Evolutionary conservation across 2,797 vertebrate species (phyloP), one percentile per base, ranked within the genome.

Genomic region (Microctenopoma lineatum): DNA sequence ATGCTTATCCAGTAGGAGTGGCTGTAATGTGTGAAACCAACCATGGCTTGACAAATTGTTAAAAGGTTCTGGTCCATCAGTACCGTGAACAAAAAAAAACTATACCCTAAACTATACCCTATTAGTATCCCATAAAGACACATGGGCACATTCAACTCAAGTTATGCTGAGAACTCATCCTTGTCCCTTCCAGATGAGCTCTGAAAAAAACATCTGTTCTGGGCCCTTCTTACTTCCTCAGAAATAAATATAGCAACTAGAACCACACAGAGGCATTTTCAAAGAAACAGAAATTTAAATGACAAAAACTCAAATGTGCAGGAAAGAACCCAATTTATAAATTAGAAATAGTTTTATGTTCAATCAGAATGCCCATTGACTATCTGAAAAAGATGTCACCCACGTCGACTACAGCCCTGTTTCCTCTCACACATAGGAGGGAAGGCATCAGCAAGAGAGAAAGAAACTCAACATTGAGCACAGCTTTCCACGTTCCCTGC

Each of bases 1-100:
- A 72, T 42, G 14, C 75, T 71, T 69, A 77, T 73, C 65, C 51
- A 63, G 75, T 12, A 62, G 77, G 70, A 79, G 87, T 55, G 77
- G 71, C 67, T 73, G 52, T 62, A 61, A 64, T 54, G 71, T 59
- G 71, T 50, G 64, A 70, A 66, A 52, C 29, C 51, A 26, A 54
- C 29, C 52, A 14, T 27, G 39, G 59, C n/a, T 16, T 53, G 73
- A 70, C 58, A 60, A 46, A 61, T 2, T 8, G 32, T 13, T 25
- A 38, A 67, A 58, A 57, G 57, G 46, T 61, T 66, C 48, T 59
- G 46, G 58, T 54, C 14, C 14, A 66, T 18, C 27, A 48, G 13
- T 7, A 60, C 45, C 55, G 27, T 55, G 53, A 38, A 29, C 48
- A 47, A 55, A 13, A 29, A 41, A 10, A 53, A 32, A 55, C 34